These are phyloP conservation scores for Aurelia aurita complex sp. Pacific DNA, from an alignment of 30 jellyfish, hydroid and myxozoan species.

Conservation along the genomic window DNA sequence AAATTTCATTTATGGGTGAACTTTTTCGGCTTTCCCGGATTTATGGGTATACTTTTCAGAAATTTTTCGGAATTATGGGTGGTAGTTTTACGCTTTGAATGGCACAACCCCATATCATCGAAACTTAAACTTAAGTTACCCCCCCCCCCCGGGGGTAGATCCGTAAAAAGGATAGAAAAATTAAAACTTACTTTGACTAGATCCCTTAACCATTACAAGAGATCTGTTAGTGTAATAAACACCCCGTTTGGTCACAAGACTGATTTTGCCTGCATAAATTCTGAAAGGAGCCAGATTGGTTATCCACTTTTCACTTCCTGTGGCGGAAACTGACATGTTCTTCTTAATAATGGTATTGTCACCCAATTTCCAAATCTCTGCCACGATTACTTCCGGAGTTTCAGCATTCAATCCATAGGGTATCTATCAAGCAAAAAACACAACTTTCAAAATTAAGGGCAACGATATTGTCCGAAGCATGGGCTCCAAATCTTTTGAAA, in stretches of 20 bases:
- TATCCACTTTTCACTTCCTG: not conserved
- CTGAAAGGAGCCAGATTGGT: not conserved
- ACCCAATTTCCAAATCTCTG: constrained; percentile 14
- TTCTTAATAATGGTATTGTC: constrained; percentile 1
- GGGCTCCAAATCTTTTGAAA: no score
- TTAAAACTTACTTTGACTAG: not conserved
- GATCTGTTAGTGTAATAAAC: constrained; percentile 23
- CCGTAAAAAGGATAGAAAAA: not conserved
- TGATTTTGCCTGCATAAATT: constrained; percentile 26
- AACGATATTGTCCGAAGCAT: no score
- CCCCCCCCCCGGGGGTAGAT: not conserved
- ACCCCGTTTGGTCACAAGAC: constrained; percentile 29
- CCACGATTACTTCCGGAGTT: not conserved
- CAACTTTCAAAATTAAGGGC: not conserved
- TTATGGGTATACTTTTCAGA: no score
- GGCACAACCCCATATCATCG: no score
- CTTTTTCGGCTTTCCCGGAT: no score
- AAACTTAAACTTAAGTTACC: no score
- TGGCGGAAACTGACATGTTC: not conserved
- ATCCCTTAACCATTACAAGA: constrained; percentile 17
- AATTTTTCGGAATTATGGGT: no score
- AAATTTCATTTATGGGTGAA: no score
- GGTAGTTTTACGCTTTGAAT: no score
- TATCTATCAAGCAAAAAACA: constrained; percentile 1
- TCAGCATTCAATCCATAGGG: constrained; percentile 7